A percentile compares a stretch with the other conserved stretches of the same genome.
Conservation (phyloP, 1,140 invertebrate genomes). For the Tigriopus japonicus region DNA sequence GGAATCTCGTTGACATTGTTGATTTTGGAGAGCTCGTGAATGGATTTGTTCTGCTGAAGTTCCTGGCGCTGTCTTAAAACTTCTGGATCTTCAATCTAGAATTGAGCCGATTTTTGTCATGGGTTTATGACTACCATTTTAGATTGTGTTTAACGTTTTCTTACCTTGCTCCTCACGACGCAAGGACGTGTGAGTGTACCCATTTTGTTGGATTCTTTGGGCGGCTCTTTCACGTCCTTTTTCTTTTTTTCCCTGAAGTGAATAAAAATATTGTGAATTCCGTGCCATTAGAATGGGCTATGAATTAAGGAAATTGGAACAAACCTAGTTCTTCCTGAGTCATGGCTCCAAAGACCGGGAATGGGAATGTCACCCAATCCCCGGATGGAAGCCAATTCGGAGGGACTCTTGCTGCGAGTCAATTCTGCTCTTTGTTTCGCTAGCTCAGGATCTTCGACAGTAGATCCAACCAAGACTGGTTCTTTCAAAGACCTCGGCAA, state of each 20-base stretch:
- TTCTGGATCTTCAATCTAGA: neutral
- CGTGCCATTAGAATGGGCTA: no score
- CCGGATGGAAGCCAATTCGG: constrained; percentile 1
- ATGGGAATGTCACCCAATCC: constrained; percentile 6
- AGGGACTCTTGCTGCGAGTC: neutral
- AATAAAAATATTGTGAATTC: no score
- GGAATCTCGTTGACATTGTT: constrained; percentile 10
- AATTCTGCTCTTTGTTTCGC: neutral
- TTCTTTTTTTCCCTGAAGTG: neutral
- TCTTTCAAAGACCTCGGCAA: constrained; percentile 3
- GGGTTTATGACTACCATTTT: no score
- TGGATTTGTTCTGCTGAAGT: constrained; percentile 10
- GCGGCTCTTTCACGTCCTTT: neutral
- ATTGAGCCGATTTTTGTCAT: no score
- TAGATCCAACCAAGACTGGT: neutral
- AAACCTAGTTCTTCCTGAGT: neutral
- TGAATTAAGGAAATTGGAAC: no score
- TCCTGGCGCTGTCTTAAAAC: constrained; percentile 1
- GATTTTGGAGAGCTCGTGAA: constrained; percentile 15
- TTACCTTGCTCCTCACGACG: constrained; percentile 2
- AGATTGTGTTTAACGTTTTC: no score
- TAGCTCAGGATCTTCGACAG: constrained; percentile 2
- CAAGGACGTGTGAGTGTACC: neutral
- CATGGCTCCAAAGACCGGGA: constrained; percentile 4
- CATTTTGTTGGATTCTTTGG: neutral